A percentile compares a stretch with the other conserved stretches of the same genome.
Conservation (phyloP, 2,888 invertebrate species). For the Rhyacophila evoluta region DNA sequence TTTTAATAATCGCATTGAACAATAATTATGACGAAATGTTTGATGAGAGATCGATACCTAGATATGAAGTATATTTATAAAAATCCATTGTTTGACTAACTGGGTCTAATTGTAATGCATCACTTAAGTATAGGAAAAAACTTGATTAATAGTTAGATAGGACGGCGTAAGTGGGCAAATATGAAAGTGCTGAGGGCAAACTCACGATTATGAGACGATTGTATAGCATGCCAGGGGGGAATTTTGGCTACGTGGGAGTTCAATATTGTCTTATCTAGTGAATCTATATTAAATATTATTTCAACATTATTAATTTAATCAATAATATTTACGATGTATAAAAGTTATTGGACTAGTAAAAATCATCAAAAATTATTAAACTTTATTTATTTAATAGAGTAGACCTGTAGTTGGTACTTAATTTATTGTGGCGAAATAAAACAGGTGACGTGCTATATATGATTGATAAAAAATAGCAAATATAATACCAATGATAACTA, state of each 20-base stretch:
- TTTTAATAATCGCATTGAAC: neutral
- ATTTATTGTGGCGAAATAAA: too few relatives aligned
- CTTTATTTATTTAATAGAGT: too few relatives aligned
- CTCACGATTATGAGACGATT: slow-evolving; percentile 50
- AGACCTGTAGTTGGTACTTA: too few relatives aligned
- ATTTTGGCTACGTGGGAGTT: neutral
- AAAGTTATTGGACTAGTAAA: too few relatives aligned
- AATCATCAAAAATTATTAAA: too few relatives aligned
- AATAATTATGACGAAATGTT: neutral
- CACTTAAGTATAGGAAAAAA: neutral
- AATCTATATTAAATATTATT: too few relatives aligned
- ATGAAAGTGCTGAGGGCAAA: slow-evolving; percentile 50
- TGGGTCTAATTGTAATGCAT: neutral
- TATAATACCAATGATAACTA: too few relatives aligned
- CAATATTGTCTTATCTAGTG: too few relatives aligned
- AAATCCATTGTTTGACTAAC: slow-evolving; percentile 2
- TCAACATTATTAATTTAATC: too few relatives aligned
- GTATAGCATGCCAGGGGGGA: slow-evolving; percentile 31
- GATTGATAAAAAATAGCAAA: too few relatives aligned
- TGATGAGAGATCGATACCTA: neutral
- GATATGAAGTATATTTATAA: neutral
- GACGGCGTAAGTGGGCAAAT: slow-evolving; percentile 30
- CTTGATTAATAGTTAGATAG: neutral
- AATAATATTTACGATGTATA: too few relatives aligned
- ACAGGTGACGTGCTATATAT: too few relatives aligned